Evolutionary conservation across 1,140 invertebrate genomes (phyloP), one percentile per base, ranked within the genome.

Genomic region (Protaetia brevitarsis): DNA sequence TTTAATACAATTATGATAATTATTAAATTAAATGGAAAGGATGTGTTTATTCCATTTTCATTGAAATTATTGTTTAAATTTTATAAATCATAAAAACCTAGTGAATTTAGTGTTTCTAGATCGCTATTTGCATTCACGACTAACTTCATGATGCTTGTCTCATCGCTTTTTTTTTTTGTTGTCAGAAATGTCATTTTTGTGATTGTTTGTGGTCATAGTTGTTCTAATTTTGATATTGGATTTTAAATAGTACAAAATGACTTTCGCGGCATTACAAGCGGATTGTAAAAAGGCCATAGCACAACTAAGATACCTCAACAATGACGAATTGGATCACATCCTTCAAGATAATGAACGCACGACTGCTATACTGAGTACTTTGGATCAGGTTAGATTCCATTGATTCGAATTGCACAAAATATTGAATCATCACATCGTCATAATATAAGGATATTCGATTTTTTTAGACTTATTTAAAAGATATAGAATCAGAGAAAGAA

Each of bases 281-380:
- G 71, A 75, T 61, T 73, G 70, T 63, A 75, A 74, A 68, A 65
- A 68, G 19, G 66, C 65, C 10, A 57, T 71, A 11, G 60, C 64
- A 6, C 58, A 51, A 21, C 34, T 75, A 28, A 60, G 58, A 13
- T 63, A 86, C 66, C 74, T 90, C 45, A 83, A 77, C 63, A 87
- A 85, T 59, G 89, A 92, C 28, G 91, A 96, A 78, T 78, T 96
- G 1, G 91, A 93, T 77, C 87, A 89, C 78, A 83, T 95, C 64
- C 80, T 96, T 8, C 92, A 94, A 73, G 85, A 95, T 77, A 92
- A 95, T 74, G 82, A 84, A 3, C 93, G 92, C 80, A 86, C 95
- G 69, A 89, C 95, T 73, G 83, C 87, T 34, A 83, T 94, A 31
- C 82, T 96, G 0, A 87, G 89, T 76, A 87, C 90, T 74, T 80